These are phyloP conservation scores for Chironex yamaguchii DNA, from an alignment of 30 jellyfish, hydroid and myxozoan species.

Conservation along the genomic window DNA sequence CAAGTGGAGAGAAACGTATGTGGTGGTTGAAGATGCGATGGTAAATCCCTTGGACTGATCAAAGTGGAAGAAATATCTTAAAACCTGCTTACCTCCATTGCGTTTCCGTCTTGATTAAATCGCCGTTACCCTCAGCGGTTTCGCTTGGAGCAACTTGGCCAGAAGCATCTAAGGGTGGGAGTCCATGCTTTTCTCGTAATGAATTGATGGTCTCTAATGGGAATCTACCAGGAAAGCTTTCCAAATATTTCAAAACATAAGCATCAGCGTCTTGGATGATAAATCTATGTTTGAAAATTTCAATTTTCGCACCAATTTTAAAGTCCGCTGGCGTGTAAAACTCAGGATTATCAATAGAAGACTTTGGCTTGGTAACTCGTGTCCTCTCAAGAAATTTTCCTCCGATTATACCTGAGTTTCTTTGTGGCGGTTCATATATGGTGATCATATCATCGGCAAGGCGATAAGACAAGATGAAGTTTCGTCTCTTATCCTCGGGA, in stretches of 20 bases:
- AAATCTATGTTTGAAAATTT: conserved; percentile 88
- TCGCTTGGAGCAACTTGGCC: neutral
- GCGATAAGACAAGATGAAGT: conserved; percentile 88
- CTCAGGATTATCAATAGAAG: conserved; percentile 90
- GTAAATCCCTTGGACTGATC: no score
- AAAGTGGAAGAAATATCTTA: no score
- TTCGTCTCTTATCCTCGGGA: conserved; percentile 90
- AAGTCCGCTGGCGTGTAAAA: conserved; percentile 97
- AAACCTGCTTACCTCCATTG: no score
- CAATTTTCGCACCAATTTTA: conserved; percentile 85
- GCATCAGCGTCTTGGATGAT: conserved; percentile 88
- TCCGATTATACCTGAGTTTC: conserved; percentile 94
- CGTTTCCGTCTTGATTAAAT: no score
- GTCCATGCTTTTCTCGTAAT: conserved; percentile 75
- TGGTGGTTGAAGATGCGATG: no score
- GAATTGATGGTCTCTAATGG: conserved; percentile 88
- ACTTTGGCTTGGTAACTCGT: conserved; percentile 91
- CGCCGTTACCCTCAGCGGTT: no score
- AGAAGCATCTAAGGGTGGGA: neutral
- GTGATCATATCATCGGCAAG: conserved; percentile 96
- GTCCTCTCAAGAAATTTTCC: conserved; percentile 98
- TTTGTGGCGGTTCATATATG: conserved; percentile 91
- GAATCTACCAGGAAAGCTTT: conserved; percentile 82
- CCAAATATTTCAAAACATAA: conserved; percentile 87
- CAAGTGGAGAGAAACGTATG: no score